phyloP scores from a whole-genome alignment of 2,113 vertebrate species.

The Chionodraco myersi region DNA sequence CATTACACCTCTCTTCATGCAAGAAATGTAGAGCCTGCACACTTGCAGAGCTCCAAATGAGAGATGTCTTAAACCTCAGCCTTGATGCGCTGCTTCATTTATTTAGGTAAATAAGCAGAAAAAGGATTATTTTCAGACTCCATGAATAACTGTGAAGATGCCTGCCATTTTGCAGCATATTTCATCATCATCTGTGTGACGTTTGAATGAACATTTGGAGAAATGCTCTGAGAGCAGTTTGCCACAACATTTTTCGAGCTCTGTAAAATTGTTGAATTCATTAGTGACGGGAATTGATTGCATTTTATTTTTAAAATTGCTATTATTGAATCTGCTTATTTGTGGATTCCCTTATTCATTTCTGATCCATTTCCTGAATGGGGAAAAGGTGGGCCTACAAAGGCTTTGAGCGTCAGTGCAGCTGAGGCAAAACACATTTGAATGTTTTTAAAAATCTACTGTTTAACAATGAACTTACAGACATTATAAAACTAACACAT shows the following conservation, averaged over 20 bases:
- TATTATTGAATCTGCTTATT: too few relatives aligned
- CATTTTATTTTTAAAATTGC: too few relatives aligned
- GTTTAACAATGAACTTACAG: too few relatives aligned
- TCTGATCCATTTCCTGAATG: too few relatives aligned
- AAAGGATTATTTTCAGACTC: background rate
- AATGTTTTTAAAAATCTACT: too few relatives aligned
- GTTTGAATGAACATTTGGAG: too few relatives aligned
- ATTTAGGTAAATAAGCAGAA: background rate
- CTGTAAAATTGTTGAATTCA: background rate
- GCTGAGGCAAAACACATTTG: too few relatives aligned
- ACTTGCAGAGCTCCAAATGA: conserved; percentile 9
- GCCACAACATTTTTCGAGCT: background rate
- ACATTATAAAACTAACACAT: too few relatives aligned
- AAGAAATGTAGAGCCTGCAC: conserved; percentile 19
- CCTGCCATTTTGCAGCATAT: conserved; percentile 7
- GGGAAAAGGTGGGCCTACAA: too few relatives aligned
- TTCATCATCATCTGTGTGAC: conserved; percentile 2
- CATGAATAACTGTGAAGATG: background rate
- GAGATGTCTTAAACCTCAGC: background rate
- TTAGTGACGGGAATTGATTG: background rate
- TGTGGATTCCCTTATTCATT: too few relatives aligned
- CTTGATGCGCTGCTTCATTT: background rate
- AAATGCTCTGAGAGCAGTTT: background rate
- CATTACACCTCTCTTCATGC: conserved; percentile 42
- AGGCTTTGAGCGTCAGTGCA: too few relatives aligned